Evolutionary conservation across 2,797 vertebrate species (phyloP).

Genomic region (Iguana delicatissima): DNA sequence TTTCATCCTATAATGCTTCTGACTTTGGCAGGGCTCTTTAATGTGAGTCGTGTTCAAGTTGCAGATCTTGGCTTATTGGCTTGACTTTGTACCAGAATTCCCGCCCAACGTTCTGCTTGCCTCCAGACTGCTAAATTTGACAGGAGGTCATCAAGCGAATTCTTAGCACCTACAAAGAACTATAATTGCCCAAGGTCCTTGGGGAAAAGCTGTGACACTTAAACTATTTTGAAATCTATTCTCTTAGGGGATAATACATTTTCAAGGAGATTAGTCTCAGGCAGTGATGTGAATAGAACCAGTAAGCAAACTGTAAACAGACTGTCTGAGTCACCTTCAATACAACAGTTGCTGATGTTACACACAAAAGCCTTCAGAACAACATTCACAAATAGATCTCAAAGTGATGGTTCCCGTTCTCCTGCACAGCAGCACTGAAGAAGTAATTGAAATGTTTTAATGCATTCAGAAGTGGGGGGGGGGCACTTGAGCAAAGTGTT

Average conservation of each 20-base stretch:
- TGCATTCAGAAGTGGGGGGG: no score
- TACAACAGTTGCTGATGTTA: neutral
- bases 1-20: neutral
- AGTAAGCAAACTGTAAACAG: conserved; percentile 14
- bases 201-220: neutral
- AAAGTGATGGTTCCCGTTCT: neutral
- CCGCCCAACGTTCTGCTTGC: neutral
- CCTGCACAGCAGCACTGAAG: neutral
- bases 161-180: neutral
- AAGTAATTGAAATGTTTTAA: neutral
- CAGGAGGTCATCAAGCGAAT: neutral
- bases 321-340: neutral
- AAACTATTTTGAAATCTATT: conserved; percentile 16
- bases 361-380: neutral
- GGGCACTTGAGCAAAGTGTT: neutral
- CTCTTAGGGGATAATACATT: conserved; percentile 7
- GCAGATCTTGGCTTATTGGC: neutral
- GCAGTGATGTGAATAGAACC: neutral
- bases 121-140: neutral
- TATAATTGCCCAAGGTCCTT: conserved; percentile 3
- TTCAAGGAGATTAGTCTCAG: conserved; percentile 15
- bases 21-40: neutral
- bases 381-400: neutral
- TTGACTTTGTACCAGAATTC: neutral
- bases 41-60: neutral